These are phyloP conservation scores for Albula glossodonta DNA, from an alignment of 2,113 vertebrate genomes.

Conservation along the genomic window DNA sequence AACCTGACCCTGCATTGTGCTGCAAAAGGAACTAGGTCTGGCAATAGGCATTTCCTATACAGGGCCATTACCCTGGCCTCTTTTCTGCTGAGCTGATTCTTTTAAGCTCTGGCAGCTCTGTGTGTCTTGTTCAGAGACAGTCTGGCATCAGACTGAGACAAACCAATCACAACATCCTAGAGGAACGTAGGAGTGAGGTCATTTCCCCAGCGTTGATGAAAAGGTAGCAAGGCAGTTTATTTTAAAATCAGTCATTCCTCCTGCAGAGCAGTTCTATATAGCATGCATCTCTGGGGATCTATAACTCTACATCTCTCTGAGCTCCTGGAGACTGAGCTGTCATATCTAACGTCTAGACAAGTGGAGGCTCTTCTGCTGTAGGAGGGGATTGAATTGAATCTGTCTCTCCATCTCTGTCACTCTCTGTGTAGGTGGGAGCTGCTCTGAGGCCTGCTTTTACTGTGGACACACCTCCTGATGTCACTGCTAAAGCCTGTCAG, in stretches of 20 bases:
- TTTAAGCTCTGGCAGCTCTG: too few relatives aligned
- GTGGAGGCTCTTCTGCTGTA: neutral
- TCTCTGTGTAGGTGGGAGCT: conserved; percentile 81
- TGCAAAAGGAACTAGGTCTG: too few relatives aligned
- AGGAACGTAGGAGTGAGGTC: too few relatives aligned
- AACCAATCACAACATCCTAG: too few relatives aligned
- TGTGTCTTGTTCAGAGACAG: too few relatives aligned
- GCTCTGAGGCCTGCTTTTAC: conserved; percentile 91
- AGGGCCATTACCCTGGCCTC: too few relatives aligned
- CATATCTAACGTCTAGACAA: neutral
- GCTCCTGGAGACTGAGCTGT: neutral
- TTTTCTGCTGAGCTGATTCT: too few relatives aligned
- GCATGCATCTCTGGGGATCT: too few relatives aligned
- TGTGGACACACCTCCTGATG: conserved; percentile 84
- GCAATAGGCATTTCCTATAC: too few relatives aligned
- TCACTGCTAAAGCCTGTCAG: conserved; percentile 93
- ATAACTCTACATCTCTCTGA: neutral
- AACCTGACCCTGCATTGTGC: neutral
- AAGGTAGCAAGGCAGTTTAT: neutral
- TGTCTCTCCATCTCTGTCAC: conserved; percentile 8
- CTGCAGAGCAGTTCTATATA: neutral
- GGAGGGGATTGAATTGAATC: too few relatives aligned
- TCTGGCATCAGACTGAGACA: too few relatives aligned
- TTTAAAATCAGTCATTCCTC: neutral
- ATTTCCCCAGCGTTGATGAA: neutral